Conservation (phyloP, 2,113 vertebrate species). For the Myanophis thanlyinensis region DNA sequence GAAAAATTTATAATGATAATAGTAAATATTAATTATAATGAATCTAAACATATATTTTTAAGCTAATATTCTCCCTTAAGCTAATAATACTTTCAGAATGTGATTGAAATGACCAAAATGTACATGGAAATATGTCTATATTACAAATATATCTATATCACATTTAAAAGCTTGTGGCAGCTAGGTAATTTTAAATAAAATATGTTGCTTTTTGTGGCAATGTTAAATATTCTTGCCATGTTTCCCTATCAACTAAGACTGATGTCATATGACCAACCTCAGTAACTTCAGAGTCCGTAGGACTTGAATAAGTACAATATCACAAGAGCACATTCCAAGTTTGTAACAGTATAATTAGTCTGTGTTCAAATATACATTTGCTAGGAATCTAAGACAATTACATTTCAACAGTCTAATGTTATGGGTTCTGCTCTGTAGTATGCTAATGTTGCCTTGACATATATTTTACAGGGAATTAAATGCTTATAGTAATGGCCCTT, state of each 20-base stretch:
- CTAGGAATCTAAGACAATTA: not conserved
- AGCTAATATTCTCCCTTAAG: not conserved
- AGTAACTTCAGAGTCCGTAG: not conserved
- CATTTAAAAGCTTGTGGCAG: not conserved
- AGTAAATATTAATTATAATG: fast-evolving
- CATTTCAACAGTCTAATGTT: conserved; percentile 17
- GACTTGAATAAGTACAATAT: conserved; percentile 11
- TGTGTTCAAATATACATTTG: not conserved
- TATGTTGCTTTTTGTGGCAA: not conserved
- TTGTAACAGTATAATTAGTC: conserved; percentile 5
- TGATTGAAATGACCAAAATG: not conserved
- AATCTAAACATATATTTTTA: not conserved
- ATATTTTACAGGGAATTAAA: conserved; percentile 1
- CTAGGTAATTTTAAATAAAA: conserved; percentile 31
- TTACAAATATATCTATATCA: not conserved
- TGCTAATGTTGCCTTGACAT: conserved; percentile 1
- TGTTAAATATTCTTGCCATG: conserved; percentile 12
- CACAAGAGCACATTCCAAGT: conserved; percentile 30
- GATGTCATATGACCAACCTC: not conserved
- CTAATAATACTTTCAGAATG: not conserved
- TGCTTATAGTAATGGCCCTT: conserved; percentile 2
- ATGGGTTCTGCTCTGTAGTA: not conserved
- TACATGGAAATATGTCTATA: not conserved
- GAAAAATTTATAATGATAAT: not conserved
- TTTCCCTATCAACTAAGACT: not conserved